These are phyloP conservation scores for Pseudanteris insignis DNA, from an alignment of 2,888 invertebrate species.

Conservation along the genomic window DNA sequence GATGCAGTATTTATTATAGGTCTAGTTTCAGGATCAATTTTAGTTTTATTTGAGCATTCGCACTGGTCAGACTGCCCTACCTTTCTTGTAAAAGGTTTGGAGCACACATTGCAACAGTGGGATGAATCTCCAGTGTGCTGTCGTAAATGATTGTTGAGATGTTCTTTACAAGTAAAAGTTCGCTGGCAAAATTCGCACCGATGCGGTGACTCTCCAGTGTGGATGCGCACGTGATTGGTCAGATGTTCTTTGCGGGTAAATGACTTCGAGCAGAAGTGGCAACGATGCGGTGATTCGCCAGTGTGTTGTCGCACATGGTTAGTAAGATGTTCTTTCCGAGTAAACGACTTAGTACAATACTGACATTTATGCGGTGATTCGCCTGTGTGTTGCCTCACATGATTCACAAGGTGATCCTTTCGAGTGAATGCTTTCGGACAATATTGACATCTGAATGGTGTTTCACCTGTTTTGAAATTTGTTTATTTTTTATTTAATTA, in stretches of 20 bases:
- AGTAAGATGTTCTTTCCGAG: slow-evolving; percentile 82
- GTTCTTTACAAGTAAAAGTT: slow-evolving; percentile 77
- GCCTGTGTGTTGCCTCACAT: slow-evolving; percentile 78
- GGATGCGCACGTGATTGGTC: slow-evolving; percentile 80
- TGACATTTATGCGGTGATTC: slow-evolving; percentile 82
- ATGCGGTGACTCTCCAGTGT: slow-evolving; percentile 74
- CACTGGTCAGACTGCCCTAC: slow-evolving; percentile 46
- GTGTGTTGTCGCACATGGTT: slow-evolving; percentile 89
- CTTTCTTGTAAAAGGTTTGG: slow-evolving; percentile 78
- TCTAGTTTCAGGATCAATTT: neutral
- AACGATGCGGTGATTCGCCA: slow-evolving; percentile 87
- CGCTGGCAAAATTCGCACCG: slow-evolving; percentile 77
- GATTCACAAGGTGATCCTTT: slow-evolving; percentile 83
- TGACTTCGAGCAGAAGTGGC: slow-evolving; percentile 84
- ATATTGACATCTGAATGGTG: slow-evolving; percentile 82
- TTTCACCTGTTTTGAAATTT: slow-evolving; percentile 68
- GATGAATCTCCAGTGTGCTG: slow-evolving; percentile 79
- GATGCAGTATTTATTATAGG: too few species aligned
- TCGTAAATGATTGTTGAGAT: slow-evolving; percentile 76
- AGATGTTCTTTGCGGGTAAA: slow-evolving; percentile 88
- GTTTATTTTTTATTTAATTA: too few species aligned
- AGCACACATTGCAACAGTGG: slow-evolving; percentile 78
- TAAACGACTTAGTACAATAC: slow-evolving; percentile 81
- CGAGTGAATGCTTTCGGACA: slow-evolving; percentile 87
- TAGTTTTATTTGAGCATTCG: slow-evolving; percentile 3